phyloP scores from a whole-genome alignment of 2,888 invertebrate genomes.

The Cryptophagus acutangulus region DNA sequence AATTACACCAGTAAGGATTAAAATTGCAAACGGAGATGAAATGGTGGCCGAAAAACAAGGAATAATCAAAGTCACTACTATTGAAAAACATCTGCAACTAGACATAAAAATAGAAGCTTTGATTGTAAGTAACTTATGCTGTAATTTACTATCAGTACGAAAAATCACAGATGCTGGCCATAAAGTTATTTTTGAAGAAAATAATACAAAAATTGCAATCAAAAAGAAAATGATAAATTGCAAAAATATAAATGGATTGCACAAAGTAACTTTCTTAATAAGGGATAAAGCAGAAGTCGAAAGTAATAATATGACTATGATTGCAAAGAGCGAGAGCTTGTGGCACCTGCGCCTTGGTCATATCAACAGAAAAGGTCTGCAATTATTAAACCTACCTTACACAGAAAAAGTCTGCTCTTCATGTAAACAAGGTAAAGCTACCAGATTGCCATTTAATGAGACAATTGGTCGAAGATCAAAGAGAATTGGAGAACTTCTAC shows the following conservation, averaged over 20 bases:
- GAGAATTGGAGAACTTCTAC: conserved; percentile 11
- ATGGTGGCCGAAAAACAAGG: conserved; percentile 9
- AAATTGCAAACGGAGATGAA: conserved; percentile 9
- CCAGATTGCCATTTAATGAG: conserved; percentile 9
- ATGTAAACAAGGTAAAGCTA: conserved; percentile 6
- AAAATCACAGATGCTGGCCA: not conserved
- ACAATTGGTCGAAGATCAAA: conserved; percentile 2
- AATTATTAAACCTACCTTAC: not conserved
- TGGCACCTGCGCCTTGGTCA: not conserved
- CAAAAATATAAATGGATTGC: not conserved
- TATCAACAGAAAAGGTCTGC: not conserved
- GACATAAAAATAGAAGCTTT: not conserved
- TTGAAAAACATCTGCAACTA: not conserved
- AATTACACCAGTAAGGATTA: conserved; percentile 5
- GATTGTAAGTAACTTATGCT: conserved; percentile 8
- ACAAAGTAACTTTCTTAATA: not conserved
- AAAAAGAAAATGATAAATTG: not conserved
- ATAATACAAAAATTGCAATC: not conserved
- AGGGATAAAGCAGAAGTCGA: not conserved
- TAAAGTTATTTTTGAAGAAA: not conserved
- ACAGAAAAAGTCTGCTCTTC: not conserved
- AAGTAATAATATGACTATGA: no score
- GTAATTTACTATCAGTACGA: conserved; percentile 10
- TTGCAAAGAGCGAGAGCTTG: not conserved
- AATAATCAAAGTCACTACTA: conserved; percentile 9